Conservation (phyloP, 2,113 vertebrate species). For the Chitala chitala region DNA sequence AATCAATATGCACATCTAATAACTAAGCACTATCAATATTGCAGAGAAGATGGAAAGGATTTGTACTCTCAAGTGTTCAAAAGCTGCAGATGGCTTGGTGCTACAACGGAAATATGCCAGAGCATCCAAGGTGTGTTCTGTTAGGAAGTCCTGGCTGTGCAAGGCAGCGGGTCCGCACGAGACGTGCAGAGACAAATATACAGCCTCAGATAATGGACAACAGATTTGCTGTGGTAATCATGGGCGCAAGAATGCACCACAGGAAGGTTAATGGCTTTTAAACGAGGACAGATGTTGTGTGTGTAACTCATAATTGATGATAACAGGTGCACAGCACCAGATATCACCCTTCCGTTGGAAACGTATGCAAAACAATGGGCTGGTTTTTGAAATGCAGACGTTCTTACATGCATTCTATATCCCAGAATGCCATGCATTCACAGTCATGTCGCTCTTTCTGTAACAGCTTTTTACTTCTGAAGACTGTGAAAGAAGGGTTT, state of each 20-base stretch:
- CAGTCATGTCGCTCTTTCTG: neutral
- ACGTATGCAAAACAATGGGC: neutral
- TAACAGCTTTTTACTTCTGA: neutral
- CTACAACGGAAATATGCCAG: neutral
- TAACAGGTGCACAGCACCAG: constrained; percentile 22
- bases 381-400: too few relatives aligned
- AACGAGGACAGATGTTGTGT: constrained; percentile 30
- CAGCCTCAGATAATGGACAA: neutral
- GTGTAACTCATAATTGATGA: constrained; percentile 24
- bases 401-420: neutral
- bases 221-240: neutral
- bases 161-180: neutral
- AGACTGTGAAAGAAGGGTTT: neutral
- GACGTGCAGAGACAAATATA: neutral
- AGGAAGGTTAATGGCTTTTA: constrained; percentile 26
- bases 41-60: neutral
- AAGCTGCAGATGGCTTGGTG: neutral
- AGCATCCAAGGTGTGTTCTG: neutral
- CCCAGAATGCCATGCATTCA: neutral
- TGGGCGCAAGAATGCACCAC: neutral
- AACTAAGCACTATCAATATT: neutral
- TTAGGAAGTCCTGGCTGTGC: too few relatives aligned
- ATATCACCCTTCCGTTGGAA: constrained; percentile 1
- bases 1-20: neutral
- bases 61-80: neutral